phyloP scores from a whole-genome alignment of 2,113 vertebrate genomes.

The Mystacornis crossleyi region DNA sequence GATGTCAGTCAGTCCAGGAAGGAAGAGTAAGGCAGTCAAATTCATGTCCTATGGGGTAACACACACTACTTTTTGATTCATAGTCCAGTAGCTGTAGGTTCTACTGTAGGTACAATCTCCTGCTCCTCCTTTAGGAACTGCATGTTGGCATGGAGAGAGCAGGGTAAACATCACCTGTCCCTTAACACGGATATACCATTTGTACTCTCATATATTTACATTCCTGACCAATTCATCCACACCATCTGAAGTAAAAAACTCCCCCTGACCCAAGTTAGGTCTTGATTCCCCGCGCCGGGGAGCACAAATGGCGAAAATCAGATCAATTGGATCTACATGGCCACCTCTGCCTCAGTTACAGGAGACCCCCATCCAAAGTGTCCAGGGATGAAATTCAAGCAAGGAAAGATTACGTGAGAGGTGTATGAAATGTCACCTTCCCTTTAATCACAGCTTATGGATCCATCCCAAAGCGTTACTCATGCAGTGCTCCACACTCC shows the following conservation, averaged over 20 bases:
- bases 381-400: neutral
- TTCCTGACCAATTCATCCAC: neutral
- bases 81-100: neutral
- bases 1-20: neutral
- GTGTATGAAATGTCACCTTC: slow-evolving; percentile 46
- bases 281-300: neutral
- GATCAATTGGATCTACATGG: neutral
- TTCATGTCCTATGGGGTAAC: neutral
- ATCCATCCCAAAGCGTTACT: neutral
- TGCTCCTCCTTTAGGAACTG: neutral
- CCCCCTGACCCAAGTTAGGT: neutral
- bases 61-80: neutral
- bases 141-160: accelerated
- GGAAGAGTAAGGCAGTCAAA: neutral
- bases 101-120: neutral
- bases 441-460: slow-evolving; percentile 39
- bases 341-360: neutral
- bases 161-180: neutral
- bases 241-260: neutral
- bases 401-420: neutral
- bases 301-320: neutral
- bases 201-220: neutral
- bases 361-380: neutral
- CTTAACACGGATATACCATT: neutral
- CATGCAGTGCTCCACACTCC: neutral